Base-by-base conservation (phyloP, 2,888 invertebrate genomes). In the Cephus sareptanus region DNA sequence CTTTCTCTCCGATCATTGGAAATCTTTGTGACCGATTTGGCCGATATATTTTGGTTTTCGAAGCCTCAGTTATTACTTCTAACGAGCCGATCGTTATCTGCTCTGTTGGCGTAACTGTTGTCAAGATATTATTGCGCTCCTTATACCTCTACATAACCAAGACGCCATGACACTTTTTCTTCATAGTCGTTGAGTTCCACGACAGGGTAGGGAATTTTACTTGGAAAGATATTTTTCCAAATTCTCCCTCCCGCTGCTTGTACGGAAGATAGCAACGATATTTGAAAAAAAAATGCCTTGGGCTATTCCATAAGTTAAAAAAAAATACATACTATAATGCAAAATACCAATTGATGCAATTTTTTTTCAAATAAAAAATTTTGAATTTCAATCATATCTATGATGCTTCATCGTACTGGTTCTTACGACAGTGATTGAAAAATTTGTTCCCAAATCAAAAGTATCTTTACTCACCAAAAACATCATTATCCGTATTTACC, bases 1-100 rank as follows among this genome's bases (percentile, higher is more conserved):
- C 82, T 81, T 84, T 81, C 77, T 69, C 81, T 37, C 70, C 69
- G 78, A 81, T 84, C 79, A 76, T 80, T 80, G 81, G 77, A 68
- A 73, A 75, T 78, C 56, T 56, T 56, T 9, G 56, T 56, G 56
- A 15, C 23, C 56, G 56, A 56, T 56, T 56, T 56, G 56, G 23
- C 56, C 56, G 56, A 56, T 56, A 77, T 77, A 76, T 78, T 82
- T 77, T 78, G 75, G 40, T 69, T 75, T 68, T 56, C 56, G 23
- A 70, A 77, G 76, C 34, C 74, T 78, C 71, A 74, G 79, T 81
- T 80, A 81, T 79, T 79, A 79, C 73, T 76, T 83, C 75, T 84
- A 84, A 85, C 81, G 84, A 83, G 81, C 71, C 71, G 71, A 71
- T 71, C 71, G 31, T 71, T 33, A 33, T 34, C 71, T 11, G 71